Evolutionary conservation across 1,140 invertebrate species (phyloP).

Genomic region (Hyles vespertilio): DNA sequence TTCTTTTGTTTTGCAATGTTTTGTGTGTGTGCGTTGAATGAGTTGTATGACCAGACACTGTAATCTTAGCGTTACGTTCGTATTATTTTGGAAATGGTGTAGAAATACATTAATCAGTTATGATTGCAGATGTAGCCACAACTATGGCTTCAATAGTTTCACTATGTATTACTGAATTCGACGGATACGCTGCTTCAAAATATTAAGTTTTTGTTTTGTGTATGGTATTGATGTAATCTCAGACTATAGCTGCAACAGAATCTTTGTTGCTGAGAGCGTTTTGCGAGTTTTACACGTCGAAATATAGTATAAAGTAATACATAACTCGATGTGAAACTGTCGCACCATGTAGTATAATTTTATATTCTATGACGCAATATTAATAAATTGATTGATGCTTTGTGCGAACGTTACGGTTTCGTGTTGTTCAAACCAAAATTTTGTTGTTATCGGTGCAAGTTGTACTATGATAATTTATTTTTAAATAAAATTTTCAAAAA

Average conservation of each 20-base stretch:
- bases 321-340: slow-evolving; percentile 33
- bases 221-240: slow-evolving; percentile 13
- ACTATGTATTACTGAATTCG: no score
- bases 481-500: slow-evolving; percentile 67
- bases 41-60: slow-evolving; percentile 7
- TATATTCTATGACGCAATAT: slow-evolving; percentile 45
- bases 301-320: slow-evolving; percentile 15
- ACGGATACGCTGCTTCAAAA: no score
- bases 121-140: no score
- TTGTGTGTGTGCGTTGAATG: slow-evolving; percentile 24
- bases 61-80: background rate
- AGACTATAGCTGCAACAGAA: slow-evolving; percentile 6
- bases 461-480: slow-evolving; percentile 75
- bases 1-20: slow-evolving; percentile 18
- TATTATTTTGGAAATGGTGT: no score
- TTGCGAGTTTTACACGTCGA: slow-evolving; percentile 22
- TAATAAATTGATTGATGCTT: slow-evolving; percentile 56
- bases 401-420: slow-evolving; percentile 63
- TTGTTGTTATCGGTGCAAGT: slow-evolving; percentile 75
- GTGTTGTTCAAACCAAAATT: slow-evolving; percentile 71
- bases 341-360: slow-evolving; percentile 59
- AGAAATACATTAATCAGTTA: no score
- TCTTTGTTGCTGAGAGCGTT: slow-evolving; percentile 15
- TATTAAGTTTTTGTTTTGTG: no score
- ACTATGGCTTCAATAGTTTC: no score